These are phyloP conservation scores for Colinus virginianus DNA, from an alignment of 2,113 vertebrate genomes.

Conservation along the genomic window DNA sequence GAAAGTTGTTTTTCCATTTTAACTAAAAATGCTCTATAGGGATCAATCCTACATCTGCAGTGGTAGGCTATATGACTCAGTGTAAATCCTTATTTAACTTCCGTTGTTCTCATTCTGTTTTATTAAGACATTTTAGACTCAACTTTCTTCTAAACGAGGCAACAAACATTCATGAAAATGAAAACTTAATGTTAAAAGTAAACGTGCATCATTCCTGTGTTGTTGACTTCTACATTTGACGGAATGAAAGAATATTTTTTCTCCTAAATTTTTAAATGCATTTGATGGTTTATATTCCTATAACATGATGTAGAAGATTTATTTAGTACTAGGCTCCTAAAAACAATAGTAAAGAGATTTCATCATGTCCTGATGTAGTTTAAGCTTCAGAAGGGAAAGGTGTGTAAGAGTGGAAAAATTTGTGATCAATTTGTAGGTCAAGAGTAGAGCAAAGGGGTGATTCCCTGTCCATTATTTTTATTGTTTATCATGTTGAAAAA, in stretches of 20 bases:
- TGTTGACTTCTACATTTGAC: background rate
- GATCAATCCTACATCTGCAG: background rate
- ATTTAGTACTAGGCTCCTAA: background rate
- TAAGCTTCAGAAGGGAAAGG: background rate
- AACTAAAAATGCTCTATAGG: background rate
- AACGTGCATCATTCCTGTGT: background rate
- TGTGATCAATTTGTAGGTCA: background rate
- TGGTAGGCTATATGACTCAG: background rate
- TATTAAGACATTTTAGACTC: background rate
- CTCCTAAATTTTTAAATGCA: background rate
- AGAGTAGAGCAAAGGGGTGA: background rate
- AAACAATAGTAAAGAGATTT: background rate
- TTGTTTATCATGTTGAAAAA: background rate
- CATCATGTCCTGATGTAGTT: background rate
- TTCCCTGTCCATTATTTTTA: background rate
- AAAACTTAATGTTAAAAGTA: background rate
- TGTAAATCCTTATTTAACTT: background rate
- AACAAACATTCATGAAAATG: background rate
- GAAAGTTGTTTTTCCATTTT: conserved; percentile 25
- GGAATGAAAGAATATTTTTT: background rate
- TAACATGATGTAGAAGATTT: background rate
- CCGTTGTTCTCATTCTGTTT: background rate
- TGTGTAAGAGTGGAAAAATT: background rate
- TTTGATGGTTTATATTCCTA: background rate
- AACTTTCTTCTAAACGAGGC: background rate